phyloP scores from a whole-genome alignment of 2,113 vertebrate genomes.

The Cebus imitator region DNA sequence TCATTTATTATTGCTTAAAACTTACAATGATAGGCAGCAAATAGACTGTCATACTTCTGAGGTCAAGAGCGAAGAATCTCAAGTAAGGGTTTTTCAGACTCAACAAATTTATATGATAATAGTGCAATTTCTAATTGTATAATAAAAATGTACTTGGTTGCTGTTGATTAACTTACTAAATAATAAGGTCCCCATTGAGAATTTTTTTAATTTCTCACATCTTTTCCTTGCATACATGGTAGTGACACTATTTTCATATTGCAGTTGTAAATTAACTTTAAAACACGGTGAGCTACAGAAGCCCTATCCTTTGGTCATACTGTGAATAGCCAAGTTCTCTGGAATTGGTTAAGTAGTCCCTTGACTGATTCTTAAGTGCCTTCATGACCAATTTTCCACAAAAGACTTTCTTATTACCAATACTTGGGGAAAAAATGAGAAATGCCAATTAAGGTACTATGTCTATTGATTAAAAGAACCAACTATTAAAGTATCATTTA shows the following conservation, averaged over 20 bases:
- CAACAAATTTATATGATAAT: background rate
- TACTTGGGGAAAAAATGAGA: background rate
- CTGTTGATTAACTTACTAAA: background rate
- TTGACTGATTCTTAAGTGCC: background rate
- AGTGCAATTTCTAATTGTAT: background rate
- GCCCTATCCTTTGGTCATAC: background rate
- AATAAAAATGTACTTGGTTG: background rate
- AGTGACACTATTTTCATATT: background rate
- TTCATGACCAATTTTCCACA: background rate
- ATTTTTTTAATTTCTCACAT: background rate
- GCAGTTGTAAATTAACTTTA: background rate
- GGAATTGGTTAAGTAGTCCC: background rate
- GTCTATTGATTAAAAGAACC: background rate
- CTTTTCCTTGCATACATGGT: background rate
- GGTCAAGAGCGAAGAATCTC: background rate
- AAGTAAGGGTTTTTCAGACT: background rate
- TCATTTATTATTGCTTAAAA: background rate
- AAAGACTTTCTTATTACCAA: background rate
- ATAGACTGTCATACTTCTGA: background rate
- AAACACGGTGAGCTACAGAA: background rate
- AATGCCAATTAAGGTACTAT: background rate
- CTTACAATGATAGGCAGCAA: background rate
- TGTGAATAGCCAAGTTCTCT: background rate
- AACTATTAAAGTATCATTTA: background rate
- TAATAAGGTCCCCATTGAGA: background rate